Base-by-base conservation (phyloP, 2,797 vertebrate species). In the Cheirogaleus major region DNA sequence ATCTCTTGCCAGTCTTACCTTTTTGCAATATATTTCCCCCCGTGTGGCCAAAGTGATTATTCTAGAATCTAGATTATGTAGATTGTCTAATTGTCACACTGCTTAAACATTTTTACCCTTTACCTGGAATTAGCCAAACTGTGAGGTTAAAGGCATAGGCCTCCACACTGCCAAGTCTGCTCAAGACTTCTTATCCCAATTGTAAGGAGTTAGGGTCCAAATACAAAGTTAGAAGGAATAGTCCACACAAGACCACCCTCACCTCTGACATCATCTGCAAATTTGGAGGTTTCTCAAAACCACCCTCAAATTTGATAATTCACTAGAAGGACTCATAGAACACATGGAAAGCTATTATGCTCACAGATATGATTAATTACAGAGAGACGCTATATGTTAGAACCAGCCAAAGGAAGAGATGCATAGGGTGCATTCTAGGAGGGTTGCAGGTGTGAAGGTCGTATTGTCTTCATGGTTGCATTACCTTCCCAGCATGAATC, bases 41-140 rank as follows among this genome's bases (percentile, higher is more conserved):
- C 45, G n/a, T 84, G 32, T 96, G 76, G 85, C n/a, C 79, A 91
- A 94, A 59, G 20, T 67, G 65, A 87, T 79, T 93, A 8, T 45
- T 93, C n/a, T 84, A 25, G 65, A 78, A 81, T 89, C 25, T 95
- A 89, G 48, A 69, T 81, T 55, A 79, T 69, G 8, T 91, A 94
- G 50, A 35, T 91, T 85, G 52, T 89, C 25, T 93, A 78, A 81
- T 76, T 82, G 57, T 92, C 23, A 73, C 5, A 79, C 27, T 61
- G 52, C 67, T 94, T 94, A 94, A 65, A 83, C 35, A 93, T 80
- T 80, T 95, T 86, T 95, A 87, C 30, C 73, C 38, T 92, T 96
- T 85, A 81, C 48, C 38, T 55, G 57, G n/a, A 63, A 5, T 90
- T 88, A 95, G 59, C 41, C n/a, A 91, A 20, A 93, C 18, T 80